Evolutionary conservation across 1,140 invertebrate genomes (phyloP), one percentile per base, ranked within the genome.

Genomic region (Musca domestica): DNA sequence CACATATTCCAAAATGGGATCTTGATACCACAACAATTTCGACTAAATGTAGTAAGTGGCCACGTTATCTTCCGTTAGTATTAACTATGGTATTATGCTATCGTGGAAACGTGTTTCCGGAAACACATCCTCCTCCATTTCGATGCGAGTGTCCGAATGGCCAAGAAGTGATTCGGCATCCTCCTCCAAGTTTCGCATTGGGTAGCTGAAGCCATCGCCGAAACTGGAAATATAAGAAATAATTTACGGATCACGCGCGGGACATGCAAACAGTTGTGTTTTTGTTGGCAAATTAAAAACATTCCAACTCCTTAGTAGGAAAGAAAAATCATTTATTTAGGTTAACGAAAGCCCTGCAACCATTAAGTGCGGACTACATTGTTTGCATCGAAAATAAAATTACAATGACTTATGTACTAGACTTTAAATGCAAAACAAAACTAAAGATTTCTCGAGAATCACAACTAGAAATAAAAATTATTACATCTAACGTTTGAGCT

Each of bases 141-240:
- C 85, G 30, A 84, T 84, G 83, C 85, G 85, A 12, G 84, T 82
- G 74, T 87, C 85, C 27, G 83, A 83, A 71, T 80, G 73, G 52
- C 85, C 86, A 69, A 93, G 84, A 68, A 95, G 84, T 30, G 88
- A 88, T 83, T 94, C 91, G 69, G 89, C 89, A 78, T 95, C 93
- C 82, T 94, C 91, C 73, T 93, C 91, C 72, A 88, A 85, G 69
- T 87, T 87, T 52, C 90, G 87, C 78, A 92, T 90, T 15, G 93
- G 93, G 83, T 92, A 95, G 74, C 88, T 90, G 74, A 94, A 87
- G 70, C 93, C 94, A 83, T 95, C 92, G 73, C 93, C 93, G 82
- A 93, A 88, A 85, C 94, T 92, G 84, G 71, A 86, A 61, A 20
- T 34, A 61, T 41, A 23, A 66, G 5, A 54, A 19, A 54, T 54